Base-by-base conservation (phyloP, 2,888 invertebrate genomes). In the Melanostoma mellinum region DNA sequence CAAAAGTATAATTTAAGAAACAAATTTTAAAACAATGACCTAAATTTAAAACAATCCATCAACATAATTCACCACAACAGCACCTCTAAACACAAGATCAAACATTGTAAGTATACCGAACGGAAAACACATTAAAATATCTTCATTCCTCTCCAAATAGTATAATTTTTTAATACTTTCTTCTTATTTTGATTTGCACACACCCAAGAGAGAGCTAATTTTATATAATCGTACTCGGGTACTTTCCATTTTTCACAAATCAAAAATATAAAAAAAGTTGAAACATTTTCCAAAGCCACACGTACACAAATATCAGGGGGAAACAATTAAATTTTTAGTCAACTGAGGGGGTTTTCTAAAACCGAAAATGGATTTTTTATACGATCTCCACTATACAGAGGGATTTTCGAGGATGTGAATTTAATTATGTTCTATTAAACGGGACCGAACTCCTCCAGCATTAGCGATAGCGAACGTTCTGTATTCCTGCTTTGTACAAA, bases 1-100 rank as follows among this genome's bases (percentile, higher is more conserved):
- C 20, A 20, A 20, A 20, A 20, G 20, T 58, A 60, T 77, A 71
- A 44, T 55, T 40, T 36, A 61, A 44, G 67, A 50, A 68, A 71
- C 58, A 61, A 73, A 67, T 53, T 69, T 46, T 58, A 60, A 79
- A 84, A 71, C 84, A 84, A 75, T 84, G 84, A 84, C 84, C 84
- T 75, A 84, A 79, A 84, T 84, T 75, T 79, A 72, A 84, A 71
- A 84, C 84, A 75, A 84, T 84, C 71, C 79, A 79, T 84, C 79
- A 79, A 79, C 79, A 75, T 79, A 69, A 71, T 84, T 65, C 75
- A 79, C 84, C 84, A 55, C 74, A 77, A 69, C 74, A 74, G 69
- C 74, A 78, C 61, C 72, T 78, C 63, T 71, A 69, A 78, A 74
- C 53, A 78, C 71, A 78, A 69, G 65, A 84, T 79, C 71, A 79